Evolutionary conservation across 2,113 vertebrate species (phyloP).

Genomic region (Paratilapia polleni): DNA sequence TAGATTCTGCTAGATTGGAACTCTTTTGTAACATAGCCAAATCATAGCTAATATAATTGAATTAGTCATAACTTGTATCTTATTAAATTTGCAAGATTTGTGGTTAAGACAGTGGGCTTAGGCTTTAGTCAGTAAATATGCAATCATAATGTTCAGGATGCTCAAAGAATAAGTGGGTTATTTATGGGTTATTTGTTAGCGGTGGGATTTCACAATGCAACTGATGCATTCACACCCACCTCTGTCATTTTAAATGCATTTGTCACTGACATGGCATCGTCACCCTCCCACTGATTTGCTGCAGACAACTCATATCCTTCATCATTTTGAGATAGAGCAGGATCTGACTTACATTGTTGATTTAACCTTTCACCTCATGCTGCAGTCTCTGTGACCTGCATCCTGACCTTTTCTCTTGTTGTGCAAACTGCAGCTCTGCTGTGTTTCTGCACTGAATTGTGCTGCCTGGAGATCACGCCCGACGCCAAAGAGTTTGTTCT

Average conservation of each 20-base stretch:
- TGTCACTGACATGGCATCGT: slow-evolving; percentile 45
- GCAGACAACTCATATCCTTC: slow-evolving; percentile 63
- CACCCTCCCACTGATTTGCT: slow-evolving; percentile 29
- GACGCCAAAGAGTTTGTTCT: slow-evolving; percentile 80
- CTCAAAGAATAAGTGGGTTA: background rate
- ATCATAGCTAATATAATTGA: background rate
- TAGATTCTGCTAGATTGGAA: background rate
- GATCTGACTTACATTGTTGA: slow-evolving; percentile 68
- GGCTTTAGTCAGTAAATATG: background rate
- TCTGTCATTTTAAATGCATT: slow-evolving; percentile 40
- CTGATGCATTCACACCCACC: slow-evolving; percentile 20
- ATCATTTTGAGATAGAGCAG: slow-evolving; percentile 52
- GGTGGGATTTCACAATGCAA: slow-evolving; percentile 17
- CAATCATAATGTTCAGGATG: background rate
- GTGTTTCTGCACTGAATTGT: slow-evolving; percentile 53
- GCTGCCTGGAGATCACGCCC: slow-evolving; percentile 80
- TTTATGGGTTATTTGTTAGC: background rate
- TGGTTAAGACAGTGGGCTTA: background rate
- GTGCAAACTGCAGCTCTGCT: slow-evolving; percentile 71
- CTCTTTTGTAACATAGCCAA: background rate
- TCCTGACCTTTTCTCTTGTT: slow-evolving; percentile 43
- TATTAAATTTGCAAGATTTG: background rate
- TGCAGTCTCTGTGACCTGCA: slow-evolving; percentile 38
- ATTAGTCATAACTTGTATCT: background rate
- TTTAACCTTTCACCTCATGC: slow-evolving; percentile 66